Conservation (phyloP, 2,888 invertebrate species). For the Tachina grossa region DNA sequence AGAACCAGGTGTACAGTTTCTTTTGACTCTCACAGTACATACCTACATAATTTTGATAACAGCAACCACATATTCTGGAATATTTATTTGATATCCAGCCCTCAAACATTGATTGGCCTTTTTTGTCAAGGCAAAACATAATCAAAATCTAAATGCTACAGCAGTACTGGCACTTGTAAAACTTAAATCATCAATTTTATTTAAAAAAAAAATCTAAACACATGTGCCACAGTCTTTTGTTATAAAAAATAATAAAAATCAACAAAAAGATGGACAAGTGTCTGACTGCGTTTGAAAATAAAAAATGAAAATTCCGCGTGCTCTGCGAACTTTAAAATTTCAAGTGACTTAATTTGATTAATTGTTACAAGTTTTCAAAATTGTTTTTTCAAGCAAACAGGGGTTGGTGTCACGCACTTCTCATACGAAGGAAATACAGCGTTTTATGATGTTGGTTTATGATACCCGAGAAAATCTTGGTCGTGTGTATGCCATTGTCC, state of each 20-base stretch:
- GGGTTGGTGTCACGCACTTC: conserved; percentile 10
- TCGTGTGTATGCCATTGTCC: conserved; percentile 21
- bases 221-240: conserved; percentile 53
- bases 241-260: not conserved
- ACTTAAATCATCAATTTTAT: conserved; percentile 58
- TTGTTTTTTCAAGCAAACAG: conserved; percentile 33
- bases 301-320: conserved; percentile 37
- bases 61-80: conserved; percentile 24
- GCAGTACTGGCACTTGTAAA: conserved; percentile 50
- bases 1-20: too few relatives aligned
- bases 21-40: too few relatives aligned
- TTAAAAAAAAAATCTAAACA: conserved; percentile 61
- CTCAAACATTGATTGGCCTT: conserved; percentile 57
- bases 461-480: conserved; percentile 19
- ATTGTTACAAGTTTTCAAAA: conserved; percentile 61
- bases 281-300: conserved; percentile 29
- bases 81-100: conserved; percentile 23
- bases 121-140: conserved; percentile 61
- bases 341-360: conserved; percentile 71
- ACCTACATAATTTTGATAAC: not conserved
- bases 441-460: conserved; percentile 18
- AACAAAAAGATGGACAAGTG: conserved; percentile 67
- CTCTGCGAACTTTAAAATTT: conserved; percentile 64
- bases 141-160: conserved; percentile 67
- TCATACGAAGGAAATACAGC: not conserved